These are phyloP conservation scores for Neogobius melanostomus DNA, from an alignment of 2,113 vertebrate species.

Conservation along the genomic window DNA sequence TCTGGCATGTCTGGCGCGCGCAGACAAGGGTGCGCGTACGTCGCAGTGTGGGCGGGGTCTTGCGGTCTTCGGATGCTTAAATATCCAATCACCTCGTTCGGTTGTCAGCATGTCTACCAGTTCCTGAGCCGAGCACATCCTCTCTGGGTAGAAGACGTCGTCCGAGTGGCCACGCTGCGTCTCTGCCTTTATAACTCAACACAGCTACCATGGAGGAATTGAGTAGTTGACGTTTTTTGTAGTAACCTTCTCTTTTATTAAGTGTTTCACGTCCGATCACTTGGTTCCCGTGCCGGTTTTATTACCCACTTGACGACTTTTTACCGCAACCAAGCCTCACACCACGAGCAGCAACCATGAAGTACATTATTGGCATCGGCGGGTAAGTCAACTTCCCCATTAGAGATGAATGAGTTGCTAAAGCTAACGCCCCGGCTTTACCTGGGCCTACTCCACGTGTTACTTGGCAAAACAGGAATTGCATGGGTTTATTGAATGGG, in stretches of 20 bases:
- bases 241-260: constrained; percentile 73
- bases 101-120: constrained; percentile 39
- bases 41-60: too few species aligned
- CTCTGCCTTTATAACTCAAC: constrained; percentile 44
- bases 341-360: constrained; percentile 73
- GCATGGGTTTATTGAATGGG: background rate
- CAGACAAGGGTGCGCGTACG: too few species aligned
- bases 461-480: constrained; percentile 6
- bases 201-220: constrained; percentile 71
- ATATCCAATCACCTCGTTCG: constrained; percentile 73
- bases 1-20: background rate
- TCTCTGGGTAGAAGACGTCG: constrained; percentile 71
- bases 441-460: constrained; percentile 54
- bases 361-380: constrained; percentile 89
- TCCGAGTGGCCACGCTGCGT: constrained; percentile 46
- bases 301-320: constrained; percentile 18
- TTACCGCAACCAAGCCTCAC: background rate
- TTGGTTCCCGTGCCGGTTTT: constrained; percentile 30
- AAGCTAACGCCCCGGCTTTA: constrained; percentile 9
- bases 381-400: constrained; percentile 80
- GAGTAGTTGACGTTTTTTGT: constrained; percentile 79
- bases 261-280: constrained; percentile 71
- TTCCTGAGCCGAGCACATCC: background rate
- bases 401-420: constrained; percentile 15
- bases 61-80: constrained; percentile 55